A percentile compares a stretch with the other conserved stretches of the same genome.
Evolutionary conservation across 1,140 invertebrate genomes (phyloP).

Genomic region (Argopecten irradians): DNA sequence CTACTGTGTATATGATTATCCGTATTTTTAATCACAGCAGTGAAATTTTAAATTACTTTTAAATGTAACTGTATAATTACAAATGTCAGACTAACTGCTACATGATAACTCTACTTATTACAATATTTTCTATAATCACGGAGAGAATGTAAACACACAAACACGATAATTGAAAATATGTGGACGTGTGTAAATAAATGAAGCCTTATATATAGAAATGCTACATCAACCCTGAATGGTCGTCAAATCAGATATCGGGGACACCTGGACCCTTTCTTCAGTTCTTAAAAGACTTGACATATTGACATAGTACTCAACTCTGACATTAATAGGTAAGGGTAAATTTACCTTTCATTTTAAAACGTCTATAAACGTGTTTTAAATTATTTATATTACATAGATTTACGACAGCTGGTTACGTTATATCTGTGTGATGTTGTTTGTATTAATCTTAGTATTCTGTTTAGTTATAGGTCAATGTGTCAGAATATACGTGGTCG

Average conservation of each 20-base stretch:
- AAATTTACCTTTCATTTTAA: background rate
- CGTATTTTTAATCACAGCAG: background rate
- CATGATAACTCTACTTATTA: background rate
- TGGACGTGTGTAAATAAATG: background rate
- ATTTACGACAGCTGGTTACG: background rate
- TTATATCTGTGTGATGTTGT: background rate
- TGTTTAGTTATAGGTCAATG: background rate
- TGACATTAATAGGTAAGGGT: background rate
- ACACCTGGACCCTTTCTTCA: background rate
- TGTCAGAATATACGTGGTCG: too few relatives aligned
- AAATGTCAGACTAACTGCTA: background rate
- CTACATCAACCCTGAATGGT: background rate
- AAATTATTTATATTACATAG: background rate
- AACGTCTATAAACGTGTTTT: background rate
- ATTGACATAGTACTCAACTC: background rate
- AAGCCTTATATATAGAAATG: background rate
- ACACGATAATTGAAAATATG: background rate
- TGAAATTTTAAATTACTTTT: background rate
- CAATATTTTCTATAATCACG: background rate
- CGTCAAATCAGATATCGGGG: background rate
- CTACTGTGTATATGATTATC: background rate
- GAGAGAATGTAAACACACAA: background rate
- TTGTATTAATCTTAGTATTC: background rate
- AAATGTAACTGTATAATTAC: background rate
- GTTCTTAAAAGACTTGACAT: background rate